Evolutionary conservation across 2,797 vertebrate genomes (phyloP).

Genomic region (Pteropus rufus): DNA sequence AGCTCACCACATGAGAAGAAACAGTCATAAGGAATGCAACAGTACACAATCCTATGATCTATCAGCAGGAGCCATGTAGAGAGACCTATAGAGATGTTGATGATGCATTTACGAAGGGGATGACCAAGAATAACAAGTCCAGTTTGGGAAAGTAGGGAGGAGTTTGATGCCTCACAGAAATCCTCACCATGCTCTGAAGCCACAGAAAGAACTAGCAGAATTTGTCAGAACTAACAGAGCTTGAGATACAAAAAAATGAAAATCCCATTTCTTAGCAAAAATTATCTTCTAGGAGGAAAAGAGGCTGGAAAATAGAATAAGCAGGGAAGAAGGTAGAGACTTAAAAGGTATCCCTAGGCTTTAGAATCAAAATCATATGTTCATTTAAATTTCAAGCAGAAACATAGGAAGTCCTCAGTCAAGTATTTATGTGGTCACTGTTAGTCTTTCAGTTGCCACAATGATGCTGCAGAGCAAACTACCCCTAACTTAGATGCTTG

Average conservation of each 20-base stretch:
- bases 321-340: not conserved
- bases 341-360: not conserved
- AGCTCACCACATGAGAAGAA: not conserved
- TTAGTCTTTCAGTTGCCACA: not conserved
- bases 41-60: not conserved
- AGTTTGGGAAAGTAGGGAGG: not conserved
- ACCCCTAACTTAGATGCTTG: not conserved
- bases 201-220: not conserved
- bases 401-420: not conserved
- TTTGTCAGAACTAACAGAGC: not conserved
- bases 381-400: conserved; percentile 17
- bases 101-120: not conserved
- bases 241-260: not conserved
- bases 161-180: not conserved
- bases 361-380: not conserved
- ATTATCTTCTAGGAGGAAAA: not conserved
- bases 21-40: not conserved
- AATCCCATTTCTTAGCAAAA: not conserved
- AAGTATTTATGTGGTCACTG: conserved; percentile 9
- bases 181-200: not conserved
- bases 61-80: not conserved
- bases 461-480: not conserved
- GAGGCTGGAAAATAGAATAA: not conserved
- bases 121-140: not conserved
- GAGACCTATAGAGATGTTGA: not conserved